Percentiles rank a stretch among this genome's conserved stretches.
These are phyloP conservation scores for Micromesistius poutassou DNA, from an alignment of 2,797 vertebrate genomes.

Conservation along the genomic window DNA sequence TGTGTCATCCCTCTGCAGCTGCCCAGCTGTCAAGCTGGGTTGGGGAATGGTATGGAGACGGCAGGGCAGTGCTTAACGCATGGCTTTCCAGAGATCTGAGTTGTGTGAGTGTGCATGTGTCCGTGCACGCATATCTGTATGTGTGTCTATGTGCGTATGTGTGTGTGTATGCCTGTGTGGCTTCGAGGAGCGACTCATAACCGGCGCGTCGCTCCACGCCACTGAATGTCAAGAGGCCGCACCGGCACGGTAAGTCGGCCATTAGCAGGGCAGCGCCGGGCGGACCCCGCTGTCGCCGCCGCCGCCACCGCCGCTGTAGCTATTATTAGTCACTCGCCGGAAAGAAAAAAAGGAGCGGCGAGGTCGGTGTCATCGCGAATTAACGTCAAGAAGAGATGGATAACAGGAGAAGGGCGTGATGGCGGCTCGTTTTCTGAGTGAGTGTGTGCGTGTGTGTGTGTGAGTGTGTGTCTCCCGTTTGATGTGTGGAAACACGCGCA, in stretches of 20 bases:
- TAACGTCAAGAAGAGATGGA: constrained; percentile 1
- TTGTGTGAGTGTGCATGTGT: not conserved
- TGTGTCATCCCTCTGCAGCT: not conserved
- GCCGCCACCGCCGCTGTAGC: not conserved
- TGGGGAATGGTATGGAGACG: not conserved
- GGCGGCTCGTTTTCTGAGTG: not conserved
- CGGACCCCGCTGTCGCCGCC: not conserved
- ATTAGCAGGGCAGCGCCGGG: constrained; percentile 26
- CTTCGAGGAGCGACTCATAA: constrained; percentile 20
- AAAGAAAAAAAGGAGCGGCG: constrained; percentile 11
- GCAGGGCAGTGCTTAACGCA: not conserved
- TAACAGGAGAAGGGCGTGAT: not conserved
- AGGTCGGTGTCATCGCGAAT: not conserved
- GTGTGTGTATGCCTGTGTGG: not conserved
- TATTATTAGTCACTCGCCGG: constrained; percentile 36
- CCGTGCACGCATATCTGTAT: not conserved
- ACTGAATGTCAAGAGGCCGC: constrained; percentile 44
- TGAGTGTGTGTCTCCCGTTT: no score
- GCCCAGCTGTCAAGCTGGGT: not conserved
- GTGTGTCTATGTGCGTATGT: not conserved
- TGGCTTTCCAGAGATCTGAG: not conserved
- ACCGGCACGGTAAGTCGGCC: constrained; percentile 27
- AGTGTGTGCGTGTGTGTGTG: no score
- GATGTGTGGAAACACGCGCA: not conserved
- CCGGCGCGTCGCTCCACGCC: constrained; percentile 31